These are phyloP conservation scores for Cosmia pyralina DNA, from an alignment of 2,888 invertebrate genomes.

Conservation along the genomic window DNA sequence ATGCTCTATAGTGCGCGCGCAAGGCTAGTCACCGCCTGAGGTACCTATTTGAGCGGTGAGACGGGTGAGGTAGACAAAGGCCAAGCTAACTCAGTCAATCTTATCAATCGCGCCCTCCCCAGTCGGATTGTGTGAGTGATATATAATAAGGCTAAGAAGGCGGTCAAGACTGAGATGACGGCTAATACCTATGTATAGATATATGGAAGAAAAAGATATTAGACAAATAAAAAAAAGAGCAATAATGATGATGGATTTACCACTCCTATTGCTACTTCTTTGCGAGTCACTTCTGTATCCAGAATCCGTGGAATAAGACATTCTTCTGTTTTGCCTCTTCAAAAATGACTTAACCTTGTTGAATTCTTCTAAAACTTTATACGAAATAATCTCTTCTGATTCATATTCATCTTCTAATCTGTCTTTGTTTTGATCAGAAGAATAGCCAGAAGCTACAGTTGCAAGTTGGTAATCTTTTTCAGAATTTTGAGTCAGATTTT, in stretches of 20 bases:
- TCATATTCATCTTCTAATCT: constrained; percentile 36
- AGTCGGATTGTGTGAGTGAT: too few species aligned
- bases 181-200: too few species aligned
- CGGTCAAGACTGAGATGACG: too few species aligned
- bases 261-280: constrained; percentile 62
- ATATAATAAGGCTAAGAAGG: too few species aligned
- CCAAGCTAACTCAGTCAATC: too few species aligned
- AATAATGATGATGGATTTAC: constrained; percentile 51
- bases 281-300: constrained; percentile 81
- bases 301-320: constrained; percentile 72
- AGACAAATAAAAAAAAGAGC: too few species aligned
- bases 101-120: too few species aligned
- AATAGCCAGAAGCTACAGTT: background rate
- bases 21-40: too few species aligned
- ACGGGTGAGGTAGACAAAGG: too few species aligned
- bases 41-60: too few species aligned
- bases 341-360: constrained; percentile 78
- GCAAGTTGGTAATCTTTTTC: background rate
- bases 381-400: constrained; percentile 71
- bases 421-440: constrained; percentile 4
- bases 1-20: too few species aligned
- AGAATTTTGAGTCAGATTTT: constrained; percentile 1
- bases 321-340: constrained; percentile 62
- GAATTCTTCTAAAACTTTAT: constrained; percentile 83
- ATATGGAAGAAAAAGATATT: too few species aligned